Evolutionary conservation across 2,113 vertebrate species (phyloP).

Genomic region (Hyla sarda): DNA sequence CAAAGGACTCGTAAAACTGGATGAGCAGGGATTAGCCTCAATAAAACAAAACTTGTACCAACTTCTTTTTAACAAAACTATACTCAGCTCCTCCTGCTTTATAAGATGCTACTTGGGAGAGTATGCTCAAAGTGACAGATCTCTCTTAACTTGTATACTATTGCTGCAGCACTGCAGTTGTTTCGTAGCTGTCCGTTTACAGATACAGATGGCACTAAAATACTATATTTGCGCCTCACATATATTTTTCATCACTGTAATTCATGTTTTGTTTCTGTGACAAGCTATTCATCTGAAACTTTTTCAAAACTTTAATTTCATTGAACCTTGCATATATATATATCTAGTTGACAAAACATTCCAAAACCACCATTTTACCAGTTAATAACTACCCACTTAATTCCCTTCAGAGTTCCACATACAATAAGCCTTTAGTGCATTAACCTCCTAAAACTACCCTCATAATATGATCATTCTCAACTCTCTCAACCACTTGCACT

Average conservation of each 20-base stretch:
- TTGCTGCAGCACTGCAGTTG: background rate
- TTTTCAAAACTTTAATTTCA: background rate
- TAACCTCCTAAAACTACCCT: background rate
- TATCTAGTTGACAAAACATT: background rate
- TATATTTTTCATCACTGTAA: background rate
- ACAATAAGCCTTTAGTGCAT: background rate
- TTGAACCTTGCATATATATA: background rate
- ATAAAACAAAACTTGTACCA: no score
- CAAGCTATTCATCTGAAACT: no score
- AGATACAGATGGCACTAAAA: background rate
- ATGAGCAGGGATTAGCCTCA: no score
- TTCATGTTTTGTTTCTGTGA: background rate
- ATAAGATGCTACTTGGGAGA: background rate
- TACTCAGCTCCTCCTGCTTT: background rate
- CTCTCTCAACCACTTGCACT: conserved; percentile 3
- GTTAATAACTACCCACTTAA: background rate
- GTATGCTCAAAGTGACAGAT: background rate
- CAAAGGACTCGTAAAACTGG: no score
- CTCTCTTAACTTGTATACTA: background rate
- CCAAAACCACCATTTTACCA: background rate
- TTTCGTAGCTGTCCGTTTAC: background rate
- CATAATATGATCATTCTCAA: background rate
- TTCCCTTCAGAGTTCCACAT: conserved; percentile 11
- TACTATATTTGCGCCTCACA: background rate
- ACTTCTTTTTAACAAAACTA: no score